Evolutionary conservation across 2,888 invertebrate genomes (phyloP), one percentile per base, ranked within the genome.

Genomic region (Drosophila mimica): DNA sequence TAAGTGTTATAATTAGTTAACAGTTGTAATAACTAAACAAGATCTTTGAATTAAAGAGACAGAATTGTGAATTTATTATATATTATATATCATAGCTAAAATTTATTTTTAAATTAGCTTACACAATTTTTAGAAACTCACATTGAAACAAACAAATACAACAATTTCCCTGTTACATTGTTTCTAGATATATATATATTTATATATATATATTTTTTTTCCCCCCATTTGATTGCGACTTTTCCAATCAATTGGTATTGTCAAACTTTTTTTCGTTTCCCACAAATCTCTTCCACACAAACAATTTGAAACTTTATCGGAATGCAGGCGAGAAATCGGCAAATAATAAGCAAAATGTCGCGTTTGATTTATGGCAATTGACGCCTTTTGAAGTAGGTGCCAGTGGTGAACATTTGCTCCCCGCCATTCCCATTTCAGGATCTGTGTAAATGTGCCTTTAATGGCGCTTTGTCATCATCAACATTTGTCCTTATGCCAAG

Each of bases 381-480:
- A 66, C 70, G 74, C 74, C 72, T 69, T 76, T 71, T 76, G 71
- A 74, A 66, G 79, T 70, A 83, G 79, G 70, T 74, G 69, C 72
- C 62, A 65, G 53, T 8, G 30, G 51, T 31, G 34, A 40, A 53
- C 40, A 61, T 2, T 46, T 46, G 13, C 4, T 17, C 3, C 25
- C 53, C 9, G 9, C 57, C n/a, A 11, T n/a, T 49, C 57, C 34
- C 48, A 28, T 17, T 25, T 20, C 65, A 49, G 62, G 63, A 70
- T 56, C 64, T 83, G 88, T 89, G 85, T 81, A 86, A 91, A 91
- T 90, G 91, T 79, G 82, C 78, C 90, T 89, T 91, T 90, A 90
- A 90, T 91, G 91, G 89, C 86, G 88, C 90, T 91, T 90, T 90
- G 90, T 91, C 91, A 91, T 91, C 91, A 91, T 90, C 91, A 90